Evolutionary conservation across 2,797 vertebrate species (phyloP).

Genomic region (Sylvilagus floridanus): DNA sequence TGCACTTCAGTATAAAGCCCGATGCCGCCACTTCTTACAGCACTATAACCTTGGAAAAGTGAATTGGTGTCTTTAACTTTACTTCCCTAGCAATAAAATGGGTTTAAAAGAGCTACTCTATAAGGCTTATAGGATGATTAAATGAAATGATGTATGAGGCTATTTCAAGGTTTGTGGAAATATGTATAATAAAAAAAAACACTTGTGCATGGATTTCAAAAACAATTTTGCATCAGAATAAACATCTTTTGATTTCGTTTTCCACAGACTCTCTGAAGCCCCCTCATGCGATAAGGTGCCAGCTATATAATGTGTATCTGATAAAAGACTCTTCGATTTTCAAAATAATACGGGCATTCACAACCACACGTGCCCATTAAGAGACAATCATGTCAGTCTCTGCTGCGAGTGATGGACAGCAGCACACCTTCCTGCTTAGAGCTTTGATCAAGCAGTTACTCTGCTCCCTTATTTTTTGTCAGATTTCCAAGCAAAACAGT

Average conservation of each 20-base stretch:
- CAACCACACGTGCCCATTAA: background rate
- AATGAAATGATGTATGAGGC: background rate
- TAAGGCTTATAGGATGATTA: background rate
- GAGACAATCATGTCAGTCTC: background rate
- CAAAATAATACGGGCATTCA: background rate
- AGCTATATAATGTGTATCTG: background rate
- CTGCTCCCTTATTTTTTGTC: background rate
- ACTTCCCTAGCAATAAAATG: background rate
- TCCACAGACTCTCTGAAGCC: no score
- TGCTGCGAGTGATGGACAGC: background rate
- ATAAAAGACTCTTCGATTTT: background rate
- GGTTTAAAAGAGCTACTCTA: slow-evolving; percentile 11
- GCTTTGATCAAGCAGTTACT: slow-evolving; percentile 22
- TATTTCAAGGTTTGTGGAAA: no score
- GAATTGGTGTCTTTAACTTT: background rate
- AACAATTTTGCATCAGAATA: no score
- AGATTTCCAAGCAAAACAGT: slow-evolving; percentile 29
- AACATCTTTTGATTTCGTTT: no score
- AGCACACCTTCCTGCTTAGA: slow-evolving; percentile 1
- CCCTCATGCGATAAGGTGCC: background rate
- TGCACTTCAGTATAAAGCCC: background rate
- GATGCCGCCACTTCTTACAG: background rate
- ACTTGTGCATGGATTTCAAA: no score
- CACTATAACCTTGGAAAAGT: background rate
- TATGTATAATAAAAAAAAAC: no score